Percentiles rank a stretch among this genome's conserved stretches.
Evolutionary conservation across 2,888 invertebrate species (phyloP).

Genomic region (Bombyx huttoni): DNA sequence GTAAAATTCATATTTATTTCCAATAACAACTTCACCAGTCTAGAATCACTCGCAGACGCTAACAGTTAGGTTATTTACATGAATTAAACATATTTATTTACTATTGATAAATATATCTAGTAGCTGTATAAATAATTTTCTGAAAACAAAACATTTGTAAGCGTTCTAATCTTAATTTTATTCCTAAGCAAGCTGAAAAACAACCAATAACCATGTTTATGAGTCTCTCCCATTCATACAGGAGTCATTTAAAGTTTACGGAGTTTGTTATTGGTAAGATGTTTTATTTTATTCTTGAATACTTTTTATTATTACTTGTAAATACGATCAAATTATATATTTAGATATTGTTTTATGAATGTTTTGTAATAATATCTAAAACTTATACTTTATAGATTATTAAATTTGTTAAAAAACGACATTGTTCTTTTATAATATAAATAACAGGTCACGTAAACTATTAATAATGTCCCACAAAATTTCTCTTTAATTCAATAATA

Average conservation of each 20-base stretch:
- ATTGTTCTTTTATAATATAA: too few relatives aligned
- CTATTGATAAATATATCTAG: constrained; percentile 20
- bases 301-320: too few relatives aligned
- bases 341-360: too few relatives aligned
- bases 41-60: constrained; percentile 49
- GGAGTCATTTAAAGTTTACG: constrained; percentile 2
- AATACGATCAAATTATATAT: too few relatives aligned
- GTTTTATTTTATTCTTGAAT: background rate
- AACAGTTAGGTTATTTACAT: constrained; percentile 52
- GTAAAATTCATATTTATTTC: constrained; percentile 51
- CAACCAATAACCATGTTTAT: constrained; percentile 72
- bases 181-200: constrained; percentile 64
- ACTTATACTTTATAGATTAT: too few relatives aligned
- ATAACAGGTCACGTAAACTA: too few relatives aligned
- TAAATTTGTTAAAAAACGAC: too few relatives aligned
- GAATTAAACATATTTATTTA: constrained; percentile 28
- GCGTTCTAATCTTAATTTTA: constrained; percentile 34
- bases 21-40: constrained; percentile 41
- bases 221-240: constrained; percentile 39
- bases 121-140: constrained; percentile 23
- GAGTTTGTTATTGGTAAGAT: background rate
- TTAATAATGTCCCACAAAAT: too few relatives aligned
- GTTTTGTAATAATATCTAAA: too few relatives aligned
- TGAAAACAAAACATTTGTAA: constrained; percentile 24
- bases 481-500: too few relatives aligned